A percentile compares a stretch with the other conserved stretches of the same genome.
These are phyloP conservation scores for Heliconius himera DNA, from an alignment of 1,140 invertebrate genomes.

Conservation along the genomic window DNA sequence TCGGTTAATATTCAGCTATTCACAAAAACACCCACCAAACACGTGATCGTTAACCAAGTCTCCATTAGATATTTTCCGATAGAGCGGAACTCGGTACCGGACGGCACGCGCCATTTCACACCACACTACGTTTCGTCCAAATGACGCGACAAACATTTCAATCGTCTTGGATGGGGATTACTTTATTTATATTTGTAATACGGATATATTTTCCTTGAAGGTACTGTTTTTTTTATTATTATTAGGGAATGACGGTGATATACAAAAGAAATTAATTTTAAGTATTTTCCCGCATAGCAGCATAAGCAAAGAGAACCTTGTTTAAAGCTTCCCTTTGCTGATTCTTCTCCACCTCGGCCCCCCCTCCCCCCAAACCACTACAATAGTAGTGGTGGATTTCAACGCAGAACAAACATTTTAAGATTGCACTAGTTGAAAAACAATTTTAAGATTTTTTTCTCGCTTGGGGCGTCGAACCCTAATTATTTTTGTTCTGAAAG, in stretches of 20 bases:
- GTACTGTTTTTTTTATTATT: neutral
- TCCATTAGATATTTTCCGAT: neutral
- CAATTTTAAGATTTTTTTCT: too few species aligned
- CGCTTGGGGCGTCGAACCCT: too few species aligned
- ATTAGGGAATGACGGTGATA: neutral
- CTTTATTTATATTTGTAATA: constrained; percentile 36
- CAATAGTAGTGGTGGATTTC: too few species aligned
- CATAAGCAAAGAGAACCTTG: too few species aligned
- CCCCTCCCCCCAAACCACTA: too few species aligned
- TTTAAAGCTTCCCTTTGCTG: too few species aligned
- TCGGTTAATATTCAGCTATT: neutral
- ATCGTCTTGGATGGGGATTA: constrained; percentile 45
- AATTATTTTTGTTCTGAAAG: too few species aligned
- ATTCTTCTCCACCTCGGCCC: too few species aligned
- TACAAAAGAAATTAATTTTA: neutral
- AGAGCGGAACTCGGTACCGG: constrained; percentile 22
- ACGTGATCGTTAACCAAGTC: neutral
- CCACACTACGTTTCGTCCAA: constrained; percentile 57
- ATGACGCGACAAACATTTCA: constrained; percentile 60
- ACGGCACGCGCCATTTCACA: constrained; percentile 47
- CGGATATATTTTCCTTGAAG: neutral
- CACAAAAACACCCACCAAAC: neutral
- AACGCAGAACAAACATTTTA: too few species aligned
- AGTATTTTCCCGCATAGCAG: too few species aligned
- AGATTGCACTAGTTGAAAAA: too few species aligned